phyloP scores from a whole-genome alignment of 2,113 vertebrate species.

The Mus musculus region GRCm39 chr12:97272001-97272500 shows the following conservation, averaged over 20 bases:
- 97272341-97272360: not conserved
- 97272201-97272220: not conserved
- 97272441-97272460: not conserved
- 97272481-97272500: not conserved
- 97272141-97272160: not conserved
- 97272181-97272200: not conserved
- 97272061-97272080: conserved; percentile 48
- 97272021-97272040: conserved; percentile 45
- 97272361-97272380: not conserved
- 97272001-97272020: conserved; percentile 59
- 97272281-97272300: not conserved
- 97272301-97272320: not conserved
- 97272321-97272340: not conserved
- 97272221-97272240: not conserved
- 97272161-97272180: not conserved
- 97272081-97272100: conserved; percentile 48
- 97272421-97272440: not conserved
- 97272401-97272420: not conserved
- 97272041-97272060: conserved; percentile 45
- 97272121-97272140: not conserved
- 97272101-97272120: conserved; percentile 25
- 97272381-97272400: too few relatives aligned
- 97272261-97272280: not conserved
- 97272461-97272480: not conserved
- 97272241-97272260: not conserved